Evolutionary conservation across 1,140 invertebrate species (phyloP), one percentile per base, ranked within the genome.

Genomic region (Drosophila pachea): DNA sequence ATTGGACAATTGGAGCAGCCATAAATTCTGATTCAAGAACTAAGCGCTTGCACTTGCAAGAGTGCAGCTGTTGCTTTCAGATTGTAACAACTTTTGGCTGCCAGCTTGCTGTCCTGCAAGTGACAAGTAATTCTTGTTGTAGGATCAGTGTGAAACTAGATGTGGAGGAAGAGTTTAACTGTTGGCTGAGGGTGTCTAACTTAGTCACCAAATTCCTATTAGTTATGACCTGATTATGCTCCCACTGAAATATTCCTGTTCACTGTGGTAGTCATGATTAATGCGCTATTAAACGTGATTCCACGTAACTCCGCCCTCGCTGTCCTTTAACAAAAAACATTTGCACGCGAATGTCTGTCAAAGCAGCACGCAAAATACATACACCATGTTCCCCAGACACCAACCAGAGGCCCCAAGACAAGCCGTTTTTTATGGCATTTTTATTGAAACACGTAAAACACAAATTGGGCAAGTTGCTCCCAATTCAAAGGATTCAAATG

Each of bases 381-480:
- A 43, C 63, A 63, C 22, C 22, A 60, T 66, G 12, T 36, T 14
- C 56, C 38, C 29, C 29, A 32, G 22, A 14, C 11, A 40, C 32
- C 29, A 4, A 8, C 14, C 12, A 36, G 45, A n/a, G 31, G 47
- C 56, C 42, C 56, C 52, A 70, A 66, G 71, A 69, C 60, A 69
- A 76, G 62, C 73, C 48, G 14, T 65, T 69, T 76, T 84, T 83
- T 73, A 83, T 83, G 68, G 79, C 79, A 52, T 73, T 83, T 84
- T 83, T 83, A 83, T 83, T 84, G 73, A 70, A 73, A 76, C 79
- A 76, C 76, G 79, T 83, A 78, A 83, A 83, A 76, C 76, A 40
- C 60, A 84, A 84, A 83, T 84, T 76, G 79, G 76, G 79, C 68
- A 73, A 62, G 64, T 33, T 33, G 35, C 14, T 32, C 2, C 31